phyloP scores from a whole-genome alignment of 2,888 invertebrate species.

The Drosophila greeni region DNA sequence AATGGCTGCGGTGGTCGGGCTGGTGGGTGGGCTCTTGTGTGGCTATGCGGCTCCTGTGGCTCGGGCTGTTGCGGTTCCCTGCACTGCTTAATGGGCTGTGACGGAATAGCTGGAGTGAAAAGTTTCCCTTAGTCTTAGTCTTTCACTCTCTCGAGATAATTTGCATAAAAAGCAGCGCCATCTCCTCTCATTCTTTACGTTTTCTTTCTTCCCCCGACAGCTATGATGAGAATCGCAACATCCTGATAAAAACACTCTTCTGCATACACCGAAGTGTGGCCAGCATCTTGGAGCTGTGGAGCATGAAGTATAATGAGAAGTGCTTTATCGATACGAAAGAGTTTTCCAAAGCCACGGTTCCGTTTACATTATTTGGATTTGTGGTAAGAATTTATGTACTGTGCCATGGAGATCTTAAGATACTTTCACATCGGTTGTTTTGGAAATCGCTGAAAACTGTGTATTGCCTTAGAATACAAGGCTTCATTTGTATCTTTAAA shows the following conservation, averaged over 20 bases:
- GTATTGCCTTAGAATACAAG: no score
- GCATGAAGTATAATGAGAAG: conserved; percentile 84
- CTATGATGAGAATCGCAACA: conserved; percentile 79
- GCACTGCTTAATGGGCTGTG: conserved; percentile 69
- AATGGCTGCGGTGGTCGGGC: conserved; percentile 24
- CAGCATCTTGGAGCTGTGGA: conserved; percentile 89
- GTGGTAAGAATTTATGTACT: conserved; percentile 62
- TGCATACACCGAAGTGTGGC: conserved; percentile 90
- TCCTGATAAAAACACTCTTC: conserved; percentile 83
- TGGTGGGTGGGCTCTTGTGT: conserved; percentile 6
- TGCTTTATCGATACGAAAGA: conserved; percentile 78
- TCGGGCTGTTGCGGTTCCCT: conserved; percentile 49
- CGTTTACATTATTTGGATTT: conserved; percentile 78
- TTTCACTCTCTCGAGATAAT: conserved; percentile 40
- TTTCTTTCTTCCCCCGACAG: conserved; percentile 51
- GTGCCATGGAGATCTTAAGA: neutral
- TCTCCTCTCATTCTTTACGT: neutral
- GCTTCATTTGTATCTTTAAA: no score
- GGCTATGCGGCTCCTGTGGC: conserved; percentile 16
- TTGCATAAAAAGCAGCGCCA: conserved; percentile 52
- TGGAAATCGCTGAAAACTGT: neutral
- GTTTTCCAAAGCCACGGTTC: conserved; percentile 56
- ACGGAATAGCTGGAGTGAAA: conserved; percentile 66
- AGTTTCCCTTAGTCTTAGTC: conserved; percentile 43
- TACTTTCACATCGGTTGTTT: neutral